Evolutionary conservation across 1,140 invertebrate genomes (phyloP), one percentile per base, ranked within the genome.

Genomic region (Pollicipes pollicipes): DNA sequence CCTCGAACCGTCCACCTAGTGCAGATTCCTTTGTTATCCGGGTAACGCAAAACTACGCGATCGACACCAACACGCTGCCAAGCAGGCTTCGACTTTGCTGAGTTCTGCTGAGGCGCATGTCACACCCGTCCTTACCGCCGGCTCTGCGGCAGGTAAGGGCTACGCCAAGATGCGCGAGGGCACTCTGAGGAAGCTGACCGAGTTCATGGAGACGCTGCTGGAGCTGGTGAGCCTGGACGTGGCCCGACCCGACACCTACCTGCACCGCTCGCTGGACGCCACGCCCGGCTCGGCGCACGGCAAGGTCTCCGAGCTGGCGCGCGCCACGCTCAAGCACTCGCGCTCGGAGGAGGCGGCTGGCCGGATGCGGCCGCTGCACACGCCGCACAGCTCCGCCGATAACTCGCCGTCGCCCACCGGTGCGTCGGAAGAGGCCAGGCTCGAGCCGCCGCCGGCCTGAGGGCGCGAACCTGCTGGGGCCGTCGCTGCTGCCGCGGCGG

Each of bases 151-250:
- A 82, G 82, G 77, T 31, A 81, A 80, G 74, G 77, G 78, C 66
- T 80, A 80, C 68, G 79, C 79, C 68, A 83, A 83, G 73, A 75
- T 84, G 58, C 77, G 83, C 69, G 79, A 78, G 69, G 83, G 83
- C 21, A 84, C 83, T 0, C 77, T 79, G 58, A 77, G 77, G 29
- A 81, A 82, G 68, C 66, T 83, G 8, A 78, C 80, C 30, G 82
- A 83, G 71, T 84, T 84, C 74, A 77, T 82, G 4, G 71, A 75
- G 31, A 75, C 73, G 26, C 66, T 77, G 10, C 74, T 77, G 37
- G 74, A 75, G n/a, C 71, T 75, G 24, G 74, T 75, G 17, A 73
- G 73, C 68, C 27, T 75, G 72, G 74, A 75, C 31, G 21, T 21
- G 17, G 35, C 72, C 4, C 69, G 72, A n/a, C 70, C 72, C 13